Evolutionary conservation across 37 sponge, comb jelly and placozoan species (phyloP).

Genomic region (Amphimedon queenslandica): DNA sequence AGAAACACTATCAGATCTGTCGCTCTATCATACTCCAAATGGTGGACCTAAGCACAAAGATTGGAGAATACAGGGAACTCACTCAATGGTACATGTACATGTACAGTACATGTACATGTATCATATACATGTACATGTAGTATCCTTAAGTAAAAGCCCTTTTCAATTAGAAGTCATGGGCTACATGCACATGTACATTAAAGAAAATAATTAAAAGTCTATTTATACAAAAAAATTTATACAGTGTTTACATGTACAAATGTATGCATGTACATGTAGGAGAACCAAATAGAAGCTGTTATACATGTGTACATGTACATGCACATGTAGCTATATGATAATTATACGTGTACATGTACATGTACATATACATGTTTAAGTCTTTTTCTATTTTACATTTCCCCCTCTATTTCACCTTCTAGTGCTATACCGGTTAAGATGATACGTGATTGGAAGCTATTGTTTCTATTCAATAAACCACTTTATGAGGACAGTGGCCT

Average conservation of each 20-base stretch:
- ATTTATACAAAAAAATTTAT: neutral
- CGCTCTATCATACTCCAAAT: constrained; percentile 58
- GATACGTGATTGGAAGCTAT: no score
- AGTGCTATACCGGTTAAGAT: no score
- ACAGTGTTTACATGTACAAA: constrained; percentile 10
- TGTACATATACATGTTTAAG: no score
- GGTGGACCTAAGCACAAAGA: constrained; percentile 64
- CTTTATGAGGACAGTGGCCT: no score
- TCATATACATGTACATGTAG: neutral
- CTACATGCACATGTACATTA: neutral
- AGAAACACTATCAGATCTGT: constrained; percentile 48
- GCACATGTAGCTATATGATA: no score
- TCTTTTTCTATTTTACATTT: no score
- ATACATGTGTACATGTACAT: constrained; percentile 10
- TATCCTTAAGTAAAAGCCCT: neutral
- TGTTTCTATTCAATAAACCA: no score
- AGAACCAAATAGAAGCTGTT: no score
- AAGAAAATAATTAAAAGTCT: neutral
- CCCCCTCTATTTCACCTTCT: no score
- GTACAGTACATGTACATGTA: constrained; percentile 7
- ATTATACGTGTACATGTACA: no score
- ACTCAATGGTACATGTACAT: constrained; percentile 48
- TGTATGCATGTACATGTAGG: neutral
- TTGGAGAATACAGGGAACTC: constrained; percentile 73
- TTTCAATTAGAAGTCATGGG: neutral